A percentile compares a stretch with the other conserved stretches of the same genome.
phyloP scores from a whole-genome alignment of 2,113 vertebrate species.

The Buteo buteo region DNA sequence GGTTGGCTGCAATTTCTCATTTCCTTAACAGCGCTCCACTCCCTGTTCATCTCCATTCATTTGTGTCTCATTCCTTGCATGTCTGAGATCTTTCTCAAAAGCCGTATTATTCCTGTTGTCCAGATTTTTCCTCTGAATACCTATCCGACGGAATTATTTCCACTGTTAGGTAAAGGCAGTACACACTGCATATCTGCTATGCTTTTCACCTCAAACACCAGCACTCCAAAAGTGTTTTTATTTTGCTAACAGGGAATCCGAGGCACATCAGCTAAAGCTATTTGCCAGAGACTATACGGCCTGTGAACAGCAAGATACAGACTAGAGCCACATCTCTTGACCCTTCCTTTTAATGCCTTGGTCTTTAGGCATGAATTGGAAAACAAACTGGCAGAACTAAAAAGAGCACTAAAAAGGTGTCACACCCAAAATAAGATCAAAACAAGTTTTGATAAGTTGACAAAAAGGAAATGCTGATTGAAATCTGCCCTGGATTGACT shows the following conservation, averaged over 20 bases:
- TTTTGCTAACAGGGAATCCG: neutral
- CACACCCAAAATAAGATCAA: neutral
- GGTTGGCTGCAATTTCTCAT: neutral
- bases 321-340: neutral
- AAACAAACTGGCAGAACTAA: neutral
- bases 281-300: neutral
- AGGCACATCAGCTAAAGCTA: neutral
- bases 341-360: neutral
- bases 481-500: neutral
- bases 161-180: neutral
- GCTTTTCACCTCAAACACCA: neutral
- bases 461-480: neutral
- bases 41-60: neutral
- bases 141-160: neutral
- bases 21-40: neutral
- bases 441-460: neutral
- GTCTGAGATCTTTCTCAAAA: neutral
- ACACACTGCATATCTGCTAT: neutral
- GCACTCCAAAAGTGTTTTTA: neutral
- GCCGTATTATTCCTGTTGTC: neutral
- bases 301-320: neutral
- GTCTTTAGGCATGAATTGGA: neutral
- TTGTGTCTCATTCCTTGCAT: neutral
- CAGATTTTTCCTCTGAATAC: neutral
- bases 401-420: neutral